Evolutionary conservation across 2,888 invertebrate genomes (phyloP), one percentile per base, ranked within the genome.

Genomic region (Sympetrum striolatum): DNA sequence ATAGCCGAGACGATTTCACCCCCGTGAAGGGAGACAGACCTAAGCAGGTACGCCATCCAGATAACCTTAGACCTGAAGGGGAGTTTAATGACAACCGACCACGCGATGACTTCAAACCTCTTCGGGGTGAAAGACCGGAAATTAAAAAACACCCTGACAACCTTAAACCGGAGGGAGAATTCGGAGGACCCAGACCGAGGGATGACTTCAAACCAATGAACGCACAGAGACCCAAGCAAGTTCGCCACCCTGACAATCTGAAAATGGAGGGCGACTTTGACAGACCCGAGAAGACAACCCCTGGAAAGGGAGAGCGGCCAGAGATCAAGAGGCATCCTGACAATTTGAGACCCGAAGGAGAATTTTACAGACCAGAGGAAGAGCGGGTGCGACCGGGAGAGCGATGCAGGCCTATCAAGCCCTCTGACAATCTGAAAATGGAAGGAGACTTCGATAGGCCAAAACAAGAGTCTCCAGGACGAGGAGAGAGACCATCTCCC

Each of bases 241-340:
- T 91, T 80, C 92, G 95, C 48, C 94, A 96, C 93, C 96, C 96
- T 93, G 97, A 97, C 93, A 96, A 97, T 93, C 94, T 97, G 86
- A 96, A 95, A 90, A 95, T 96, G 92, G 97, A 97, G 93, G 97
- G 97, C n/a, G 96, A 95, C 3, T 95, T 95, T 92, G 93, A 92
- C 53, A 91, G 91, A 53, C 91, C 90, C 15, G 58, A 91, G 58
- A 90, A 81, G 25, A 80, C 35, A 15, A 81, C 81, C 0, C 80
- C 93, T 93, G 92, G 93, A 93, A 90, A 48, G 25, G 92, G 91
- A 12, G 93, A 93, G 58, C 90, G 93, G 90, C 92, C 94, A 80
- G 93, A 93, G 6, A 93, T 93, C 25, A 93, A 93, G 73, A 94
- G 93, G 90, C 95, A 95, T 0, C 94, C 94, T 90, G 96, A 96